Percentiles rank a stretch among this genome's conserved stretches.
These are phyloP conservation scores for Philypnodon macrostomus DNA, from an alignment of 2,797 vertebrate genomes.

Conservation along the genomic window DNA sequence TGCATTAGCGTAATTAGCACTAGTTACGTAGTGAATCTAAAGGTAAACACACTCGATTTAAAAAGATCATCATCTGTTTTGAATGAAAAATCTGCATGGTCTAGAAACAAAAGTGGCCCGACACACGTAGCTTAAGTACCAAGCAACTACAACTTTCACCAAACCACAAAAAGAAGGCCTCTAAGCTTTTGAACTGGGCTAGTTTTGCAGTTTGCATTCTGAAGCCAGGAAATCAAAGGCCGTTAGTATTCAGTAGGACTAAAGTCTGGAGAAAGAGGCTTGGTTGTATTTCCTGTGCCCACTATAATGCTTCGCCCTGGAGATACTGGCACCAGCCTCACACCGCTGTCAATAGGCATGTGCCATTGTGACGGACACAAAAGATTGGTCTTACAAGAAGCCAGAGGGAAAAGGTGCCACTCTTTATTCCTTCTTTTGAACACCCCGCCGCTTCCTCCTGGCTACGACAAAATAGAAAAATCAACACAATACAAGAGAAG, in stretches of 20 bases:
- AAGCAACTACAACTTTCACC: slow-evolving; percentile 10
- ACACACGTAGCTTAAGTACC: no score
- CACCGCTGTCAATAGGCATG: slow-evolving; percentile 57
- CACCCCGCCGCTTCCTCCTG: slow-evolving; percentile 43
- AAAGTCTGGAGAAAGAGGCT: slow-evolving; percentile 39
- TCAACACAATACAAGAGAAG: no score
- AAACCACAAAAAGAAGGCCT: slow-evolving; percentile 34
- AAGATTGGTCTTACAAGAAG: slow-evolving; percentile 53
- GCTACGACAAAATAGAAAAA: slow-evolving; percentile 39
- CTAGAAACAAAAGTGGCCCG: no score
- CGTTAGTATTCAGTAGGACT: slow-evolving; percentile 50
- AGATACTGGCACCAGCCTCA: slow-evolving; percentile 51
- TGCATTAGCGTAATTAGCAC: no score
- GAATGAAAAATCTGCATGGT: no score
- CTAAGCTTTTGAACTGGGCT: slow-evolving; percentile 36
- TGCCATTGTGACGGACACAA: slow-evolving; percentile 65
- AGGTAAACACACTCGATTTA: no score
- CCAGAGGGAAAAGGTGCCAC: slow-evolving; percentile 59
- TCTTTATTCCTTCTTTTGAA: slow-evolving; percentile 63
- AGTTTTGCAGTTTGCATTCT: slow-evolving; percentile 40
- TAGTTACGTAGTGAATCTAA: no score
- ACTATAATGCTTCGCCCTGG: slow-evolving; percentile 22
- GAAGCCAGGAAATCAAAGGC: slow-evolving; percentile 62
- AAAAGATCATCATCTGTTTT: no score
- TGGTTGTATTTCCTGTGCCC: slow-evolving; percentile 52